These are phyloP conservation scores for Heliconius hortense DNA, from an alignment of 2,888 invertebrate species.

Conservation along the genomic window DNA sequence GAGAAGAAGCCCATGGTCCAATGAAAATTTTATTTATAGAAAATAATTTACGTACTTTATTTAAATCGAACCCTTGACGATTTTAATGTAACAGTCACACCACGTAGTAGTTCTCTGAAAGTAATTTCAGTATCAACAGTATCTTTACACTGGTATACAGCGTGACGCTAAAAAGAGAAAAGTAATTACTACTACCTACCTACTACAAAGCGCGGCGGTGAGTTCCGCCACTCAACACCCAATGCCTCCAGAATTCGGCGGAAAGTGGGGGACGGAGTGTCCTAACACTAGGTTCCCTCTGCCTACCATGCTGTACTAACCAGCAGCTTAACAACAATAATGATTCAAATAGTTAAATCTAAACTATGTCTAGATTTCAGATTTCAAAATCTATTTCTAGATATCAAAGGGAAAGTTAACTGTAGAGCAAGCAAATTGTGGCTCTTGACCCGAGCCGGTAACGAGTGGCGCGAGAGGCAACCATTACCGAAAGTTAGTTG, in stretches of 20 bases:
- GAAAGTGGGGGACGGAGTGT: not conserved
- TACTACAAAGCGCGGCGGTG: not conserved
- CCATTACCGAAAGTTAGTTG: conserved; percentile 13
- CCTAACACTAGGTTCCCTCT: not conserved
- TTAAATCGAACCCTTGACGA: too few relatives aligned
- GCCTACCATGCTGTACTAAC: not conserved
- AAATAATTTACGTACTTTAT: too few relatives aligned
- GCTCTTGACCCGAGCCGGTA: conserved; percentile 30
- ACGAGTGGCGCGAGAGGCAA: conserved; percentile 11
- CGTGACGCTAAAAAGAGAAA: too few relatives aligned
- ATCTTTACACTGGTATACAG: too few relatives aligned
- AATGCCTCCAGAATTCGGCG: too few relatives aligned
- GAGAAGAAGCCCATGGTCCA: too few relatives aligned
- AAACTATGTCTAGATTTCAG: not conserved
- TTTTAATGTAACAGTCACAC: too few relatives aligned
- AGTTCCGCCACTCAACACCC: not conserved
- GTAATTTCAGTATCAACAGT: too few relatives aligned
- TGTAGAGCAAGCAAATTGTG: conserved; percentile 6
- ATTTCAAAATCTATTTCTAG: not conserved
- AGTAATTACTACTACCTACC: too few relatives aligned
- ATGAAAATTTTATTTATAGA: too few relatives aligned
- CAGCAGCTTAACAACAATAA: not conserved
- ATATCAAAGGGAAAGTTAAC: not conserved
- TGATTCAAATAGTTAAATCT: conserved; percentile 1
- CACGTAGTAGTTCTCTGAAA: too few relatives aligned